phyloP scores from a whole-genome alignment of 1,140 invertebrate genomes.

The Formica selysi region DNA sequence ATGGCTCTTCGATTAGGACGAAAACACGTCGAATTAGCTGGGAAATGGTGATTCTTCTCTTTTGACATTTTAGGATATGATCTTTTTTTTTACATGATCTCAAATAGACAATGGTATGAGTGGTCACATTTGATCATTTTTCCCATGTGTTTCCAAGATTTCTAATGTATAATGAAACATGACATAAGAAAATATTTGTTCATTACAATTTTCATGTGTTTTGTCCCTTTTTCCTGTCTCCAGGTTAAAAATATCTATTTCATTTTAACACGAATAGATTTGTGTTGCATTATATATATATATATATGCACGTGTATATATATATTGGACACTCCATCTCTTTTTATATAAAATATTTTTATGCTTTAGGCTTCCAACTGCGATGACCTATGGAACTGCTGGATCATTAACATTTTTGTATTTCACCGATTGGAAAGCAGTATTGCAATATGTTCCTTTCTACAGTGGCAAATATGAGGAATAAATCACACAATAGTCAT shows the following conservation, averaged over 20 bases:
- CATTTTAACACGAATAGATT: background rate
- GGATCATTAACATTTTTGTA: conserved; percentile 88
- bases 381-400: conserved; percentile 88
- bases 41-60: conserved; percentile 64
- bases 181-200: background rate
- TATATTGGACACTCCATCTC: background rate
- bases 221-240: background rate
- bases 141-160: background rate
- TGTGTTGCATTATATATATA: background rate
- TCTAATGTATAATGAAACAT: background rate
- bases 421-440: conserved; percentile 92
- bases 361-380: conserved; percentile 87
- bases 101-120: background rate
- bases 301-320: background rate
- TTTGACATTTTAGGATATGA: background rate
- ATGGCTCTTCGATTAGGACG: conserved; percentile 62
- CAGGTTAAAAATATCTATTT: background rate
- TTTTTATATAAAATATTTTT: conserved; percentile 29
- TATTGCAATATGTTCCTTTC: conserved; percentile 91
- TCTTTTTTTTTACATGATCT: background rate
- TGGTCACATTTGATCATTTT: background rate
- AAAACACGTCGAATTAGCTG: conserved; percentile 67
- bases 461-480: conserved; percentile 91
- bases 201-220: background rate
- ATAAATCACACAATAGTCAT: conserved; percentile 80